Evolutionary conservation across 1,140 invertebrate species (phyloP), one percentile per base, ranked within the genome.

Genomic region (Branchinecta lynchi): DNA sequence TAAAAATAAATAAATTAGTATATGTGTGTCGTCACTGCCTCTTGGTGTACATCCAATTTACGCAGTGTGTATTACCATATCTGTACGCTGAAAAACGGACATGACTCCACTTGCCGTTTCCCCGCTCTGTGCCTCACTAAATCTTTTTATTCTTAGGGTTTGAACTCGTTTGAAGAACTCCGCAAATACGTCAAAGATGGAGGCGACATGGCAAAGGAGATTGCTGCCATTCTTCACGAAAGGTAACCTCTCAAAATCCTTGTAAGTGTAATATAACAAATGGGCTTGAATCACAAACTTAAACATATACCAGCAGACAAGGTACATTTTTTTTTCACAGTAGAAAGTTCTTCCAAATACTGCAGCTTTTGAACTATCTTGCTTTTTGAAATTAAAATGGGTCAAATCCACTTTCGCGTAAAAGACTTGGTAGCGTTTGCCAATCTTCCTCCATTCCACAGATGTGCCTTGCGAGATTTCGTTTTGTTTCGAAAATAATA

Each of bases 81-180:
- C 32, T 32, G 32, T 32, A 32, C 32, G 32, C 5, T 32, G 32
- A 5, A 32, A 32, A 32, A 32, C 32, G 32, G 32, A 5, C 2
- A 32, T 32, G 32, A 32, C 32, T 32, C 32, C 32, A 32, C 5
- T 32, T 5, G 32, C 32, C 32, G 32, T 32, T 32, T 32, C 32
- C 32, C 32, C 5, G 32, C 32, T 32, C 32, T 32, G 32, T 32
- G 32, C 32, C 32, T 32, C 32, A 60, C 17, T 60, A 15, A 15
- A 15, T 3, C 44, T 45, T 45, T 73, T 71, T 66, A 74, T 66
- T 83, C 82, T 43, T 82, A 95, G 92, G 90, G 85, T 72, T 88
- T 90, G 79, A 90, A 90, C 79, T 92, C 92, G 12, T 96, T 96
- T 78, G 92, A 95, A 76, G 93, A 96, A 77, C 81, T 96, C 43